These are phyloP conservation scores for Phenacoccus solenopsis DNA, from an alignment of 1,140 invertebrate species.

Conservation along the genomic window DNA sequence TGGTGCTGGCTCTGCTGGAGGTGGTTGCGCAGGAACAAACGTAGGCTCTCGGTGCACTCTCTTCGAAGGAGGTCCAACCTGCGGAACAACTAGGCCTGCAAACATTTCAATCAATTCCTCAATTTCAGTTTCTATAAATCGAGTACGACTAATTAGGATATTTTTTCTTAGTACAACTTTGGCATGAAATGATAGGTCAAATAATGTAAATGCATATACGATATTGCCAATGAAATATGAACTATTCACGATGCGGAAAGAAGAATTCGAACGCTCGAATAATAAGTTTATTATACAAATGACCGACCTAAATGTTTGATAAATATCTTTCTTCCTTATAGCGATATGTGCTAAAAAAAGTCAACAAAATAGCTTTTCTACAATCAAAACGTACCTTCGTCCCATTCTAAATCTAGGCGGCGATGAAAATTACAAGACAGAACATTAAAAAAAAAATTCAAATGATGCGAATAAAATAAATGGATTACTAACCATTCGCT, in stretches of 20 bases:
- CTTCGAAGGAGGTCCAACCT: conserved; percentile 22
- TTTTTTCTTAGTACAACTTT: too few relatives aligned
- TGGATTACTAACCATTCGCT: conserved; percentile 50
- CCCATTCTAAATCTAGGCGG: conserved; percentile 8
- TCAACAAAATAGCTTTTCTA: neutral
- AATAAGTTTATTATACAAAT: neutral
- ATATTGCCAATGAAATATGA: conserved; percentile 23
- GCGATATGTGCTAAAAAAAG: too few relatives aligned
- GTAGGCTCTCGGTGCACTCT: conserved; percentile 20
- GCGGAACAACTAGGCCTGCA: conserved; percentile 12
- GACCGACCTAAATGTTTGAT: too few relatives aligned
- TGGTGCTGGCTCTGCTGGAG: neutral
- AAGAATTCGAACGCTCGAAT: neutral
- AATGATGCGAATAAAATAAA: neutral
- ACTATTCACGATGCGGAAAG: neutral
- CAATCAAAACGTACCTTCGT: neutral
- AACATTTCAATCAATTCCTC: too few relatives aligned
- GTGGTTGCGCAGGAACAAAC: neutral
- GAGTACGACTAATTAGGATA: too few relatives aligned
- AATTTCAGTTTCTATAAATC: too few relatives aligned
- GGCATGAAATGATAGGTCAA: too few relatives aligned
- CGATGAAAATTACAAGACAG: neutral
- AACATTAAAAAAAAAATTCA: neutral
- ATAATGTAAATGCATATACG: conserved; percentile 33
- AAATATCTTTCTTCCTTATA: too few relatives aligned